These are phyloP conservation scores for Prinia subflava DNA, from an alignment of 2,113 vertebrate species.

Conservation along the genomic window DNA sequence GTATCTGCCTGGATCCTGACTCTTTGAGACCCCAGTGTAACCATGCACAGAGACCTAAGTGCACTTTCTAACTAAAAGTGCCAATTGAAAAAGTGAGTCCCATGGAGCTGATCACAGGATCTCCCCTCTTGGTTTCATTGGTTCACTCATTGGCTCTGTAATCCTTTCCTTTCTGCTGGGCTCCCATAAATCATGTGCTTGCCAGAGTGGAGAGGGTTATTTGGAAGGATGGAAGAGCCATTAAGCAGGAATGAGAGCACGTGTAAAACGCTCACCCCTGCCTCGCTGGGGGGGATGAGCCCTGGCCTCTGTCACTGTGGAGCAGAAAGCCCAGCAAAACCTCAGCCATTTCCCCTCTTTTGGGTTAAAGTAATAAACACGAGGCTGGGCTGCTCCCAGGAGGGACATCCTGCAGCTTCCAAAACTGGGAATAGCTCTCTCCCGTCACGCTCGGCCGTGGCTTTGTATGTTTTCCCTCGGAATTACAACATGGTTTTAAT, in stretches of 20 bases:
- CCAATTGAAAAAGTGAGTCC: neutral
- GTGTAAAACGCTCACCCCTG: neutral
- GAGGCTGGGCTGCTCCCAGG: neutral
- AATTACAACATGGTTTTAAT: conserved; percentile 40
- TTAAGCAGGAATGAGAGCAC: neutral
- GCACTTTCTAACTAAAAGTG: neutral
- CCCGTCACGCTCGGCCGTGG: neutral
- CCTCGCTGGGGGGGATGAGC: neutral
- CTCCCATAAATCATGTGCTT: neutral
- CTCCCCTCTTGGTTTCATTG: neutral
- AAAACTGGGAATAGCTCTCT: neutral
- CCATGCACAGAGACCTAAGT: neutral
- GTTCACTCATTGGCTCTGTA: neutral
- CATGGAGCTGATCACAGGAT: neutral
- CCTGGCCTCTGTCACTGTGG: neutral
- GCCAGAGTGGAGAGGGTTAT: neutral
- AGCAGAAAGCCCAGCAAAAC: neutral
- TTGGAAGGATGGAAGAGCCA: neutral
- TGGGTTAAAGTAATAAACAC: conserved; percentile 14
- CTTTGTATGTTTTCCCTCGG: conserved; percentile 29
- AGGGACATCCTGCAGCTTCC: conserved; percentile 15
- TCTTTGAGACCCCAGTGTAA: neutral
- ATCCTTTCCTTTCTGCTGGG: neutral
- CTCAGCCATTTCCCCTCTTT: neutral
- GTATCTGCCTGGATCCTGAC: neutral